These are phyloP conservation scores for Cynocephalus volans DNA, from an alignment of 2,113 vertebrate genomes.

Conservation along the genomic window DNA sequence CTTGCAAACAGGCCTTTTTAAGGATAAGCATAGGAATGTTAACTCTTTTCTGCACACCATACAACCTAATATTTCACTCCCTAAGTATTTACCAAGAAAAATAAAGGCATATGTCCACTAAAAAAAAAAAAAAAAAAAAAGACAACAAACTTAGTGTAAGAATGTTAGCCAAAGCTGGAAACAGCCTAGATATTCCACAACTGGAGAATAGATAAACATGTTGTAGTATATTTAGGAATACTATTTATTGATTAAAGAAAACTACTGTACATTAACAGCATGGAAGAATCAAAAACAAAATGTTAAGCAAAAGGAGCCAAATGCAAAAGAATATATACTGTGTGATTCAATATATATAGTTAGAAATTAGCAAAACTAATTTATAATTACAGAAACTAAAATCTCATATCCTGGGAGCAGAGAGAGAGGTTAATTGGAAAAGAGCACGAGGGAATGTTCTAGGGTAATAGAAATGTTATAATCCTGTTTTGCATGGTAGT, in stretches of 20 bases:
- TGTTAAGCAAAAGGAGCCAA: constrained; percentile 46
- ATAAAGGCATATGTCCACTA: not conserved
- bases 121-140: not conserved
- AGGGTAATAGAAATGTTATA: not conserved
- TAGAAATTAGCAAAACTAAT: constrained; percentile 56
- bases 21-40: not conserved
- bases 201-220: not conserved
- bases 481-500: constrained; percentile 12
- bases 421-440: constrained; percentile 48
- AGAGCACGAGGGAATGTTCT: not conserved
- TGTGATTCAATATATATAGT: constrained; percentile 1
- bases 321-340: not conserved
- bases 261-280: not conserved
- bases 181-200: not conserved
- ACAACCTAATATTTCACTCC: constrained; percentile 27
- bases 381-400: constrained; percentile 43
- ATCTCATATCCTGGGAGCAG: not conserved
- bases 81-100: constrained; percentile 36
- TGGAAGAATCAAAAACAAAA: constrained; percentile 4
- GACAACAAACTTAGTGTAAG: not conserved
- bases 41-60: not conserved
- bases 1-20: constrained; percentile 9
- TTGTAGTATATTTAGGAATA: constrained; percentile 27
- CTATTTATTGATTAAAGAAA: constrained; percentile 45
- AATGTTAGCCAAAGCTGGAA: constrained; percentile 20